Conservation (phyloP, 2,797 vertebrate genomes). For the Hoplostethus mediterraneus region DNA sequence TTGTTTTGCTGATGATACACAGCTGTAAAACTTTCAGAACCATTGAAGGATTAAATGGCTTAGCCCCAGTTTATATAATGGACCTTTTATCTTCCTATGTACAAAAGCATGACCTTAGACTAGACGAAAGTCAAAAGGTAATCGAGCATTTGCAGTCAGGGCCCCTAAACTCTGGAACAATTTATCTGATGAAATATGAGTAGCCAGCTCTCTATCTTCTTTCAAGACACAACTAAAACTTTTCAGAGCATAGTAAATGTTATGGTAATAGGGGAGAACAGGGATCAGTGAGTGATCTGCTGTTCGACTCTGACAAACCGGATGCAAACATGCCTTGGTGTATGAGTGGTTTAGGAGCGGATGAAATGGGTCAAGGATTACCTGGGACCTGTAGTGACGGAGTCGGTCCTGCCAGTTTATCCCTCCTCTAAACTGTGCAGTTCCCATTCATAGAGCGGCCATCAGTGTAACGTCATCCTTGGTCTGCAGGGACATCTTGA, state of each 20-base stretch:
- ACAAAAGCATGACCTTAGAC: no score
- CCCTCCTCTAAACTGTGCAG: background rate
- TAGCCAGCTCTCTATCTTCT: no score
- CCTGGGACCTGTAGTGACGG: background rate
- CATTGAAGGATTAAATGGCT: no score
- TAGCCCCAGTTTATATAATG: no score
- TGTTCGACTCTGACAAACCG: conserved; percentile 9
- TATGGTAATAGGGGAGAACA: background rate
- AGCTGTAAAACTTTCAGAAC: no score
- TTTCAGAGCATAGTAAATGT: background rate
- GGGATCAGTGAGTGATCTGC: conserved; percentile 1
- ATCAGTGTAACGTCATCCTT: conserved; percentile 6
- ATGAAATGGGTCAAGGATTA: background rate
- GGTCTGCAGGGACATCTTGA: conserved; percentile 7
- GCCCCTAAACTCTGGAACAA: no score
- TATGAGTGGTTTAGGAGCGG: background rate
- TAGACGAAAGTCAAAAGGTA: no score
- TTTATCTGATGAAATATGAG: no score
- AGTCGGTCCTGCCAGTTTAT: background rate
- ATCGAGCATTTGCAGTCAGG: no score
- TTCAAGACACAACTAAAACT: background rate
- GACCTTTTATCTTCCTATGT: no score
- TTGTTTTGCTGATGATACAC: no score
- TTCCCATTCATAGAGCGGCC: conserved; percentile 18
- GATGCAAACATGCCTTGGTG: background rate